Percentiles rank a stretch among this genome's conserved stretches.
These are phyloP conservation scores for Mimachlamys varia DNA, from an alignment of 2,888 invertebrate genomes.

Conservation along the genomic window DNA sequence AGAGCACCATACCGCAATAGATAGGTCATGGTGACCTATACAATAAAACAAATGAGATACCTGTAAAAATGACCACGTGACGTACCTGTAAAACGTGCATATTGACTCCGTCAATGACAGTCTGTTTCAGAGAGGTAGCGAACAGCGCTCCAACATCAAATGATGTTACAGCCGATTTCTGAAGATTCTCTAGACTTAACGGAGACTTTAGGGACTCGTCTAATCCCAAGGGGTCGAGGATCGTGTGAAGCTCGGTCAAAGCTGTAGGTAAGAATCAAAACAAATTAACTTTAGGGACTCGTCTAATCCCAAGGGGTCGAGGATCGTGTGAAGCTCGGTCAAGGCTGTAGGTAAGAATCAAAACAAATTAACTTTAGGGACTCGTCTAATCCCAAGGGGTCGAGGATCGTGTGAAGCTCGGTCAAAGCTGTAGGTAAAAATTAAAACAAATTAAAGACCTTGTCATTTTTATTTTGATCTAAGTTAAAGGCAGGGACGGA, in stretches of 20 bases:
- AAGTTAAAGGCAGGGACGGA: too few relatives aligned
- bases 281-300: background rate
- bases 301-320: background rate
- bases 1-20: too few relatives aligned
- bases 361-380: too few relatives aligned
- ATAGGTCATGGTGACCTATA: too few relatives aligned
- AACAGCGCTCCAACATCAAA: constrained; percentile 10
- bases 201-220: background rate
- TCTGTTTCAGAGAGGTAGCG: background rate
- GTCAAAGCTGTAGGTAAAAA: background rate
- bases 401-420: background rate
- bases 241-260: background rate
- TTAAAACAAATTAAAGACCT: too few relatives aligned
- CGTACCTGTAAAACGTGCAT: background rate
- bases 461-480: too few relatives aligned
- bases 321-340: background rate
- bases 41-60: too few relatives aligned
- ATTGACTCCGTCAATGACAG: background rate
- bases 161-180: constrained; percentile 1
- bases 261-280: background rate
- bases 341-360: background rate
- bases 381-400: background rate
- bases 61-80: background rate
- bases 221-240: background rate
- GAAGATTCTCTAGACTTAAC: background rate